Evolutionary conservation across 2,797 vertebrate species (phyloP), one percentile per base, ranked within the genome.

Genomic region (Coendou prehensilis): DNA sequence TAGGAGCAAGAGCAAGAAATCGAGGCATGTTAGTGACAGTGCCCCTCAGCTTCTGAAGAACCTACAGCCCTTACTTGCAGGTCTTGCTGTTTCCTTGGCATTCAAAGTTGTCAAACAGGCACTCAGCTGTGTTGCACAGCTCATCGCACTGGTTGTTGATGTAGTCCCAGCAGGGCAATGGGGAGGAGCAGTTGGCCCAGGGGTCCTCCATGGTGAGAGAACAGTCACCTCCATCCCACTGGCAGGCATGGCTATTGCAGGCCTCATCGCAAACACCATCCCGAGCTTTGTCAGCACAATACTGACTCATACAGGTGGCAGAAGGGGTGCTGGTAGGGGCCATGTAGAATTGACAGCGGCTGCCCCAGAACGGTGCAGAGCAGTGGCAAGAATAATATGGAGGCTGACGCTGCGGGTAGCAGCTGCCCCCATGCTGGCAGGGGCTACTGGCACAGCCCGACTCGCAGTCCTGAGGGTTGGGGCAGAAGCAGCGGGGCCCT

Each of bases 211-310:
- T 98, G 89, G 98, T 99, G 90, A 99, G 99, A 0, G 99, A 99
- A 93, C 99, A 99, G 98, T 99, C 99, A 0, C 99, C 99, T 23
- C 99, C 99, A 0, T 99, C 99, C 99, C 99, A 99, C 95, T 99
- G 98, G 95, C 99, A 99, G 13, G 99, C 99, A 0, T 99, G 98
- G 71, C 98, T 99, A 98, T 99, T 99, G 93, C 99, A 99, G 95
- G 99, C 98, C 1, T 98, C 98, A 20, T 99, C 99, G 6, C 99
- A 99, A 88, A 99, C 97, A 26, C 97, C 97, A 76, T 99, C 99
- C 11, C 98, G 98, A 0, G 99, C 98, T 37, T 98, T 98, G 85
- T 94, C 83, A 0, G 94, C 47, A 18, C 99, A 99, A 18, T 99
- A 98, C 91, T 98, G 93, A 85, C 80, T 96, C 98, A 97, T 93